Base-by-base conservation (phyloP, 2,113 vertebrate species). In the Toxostoma redivivum region DNA sequence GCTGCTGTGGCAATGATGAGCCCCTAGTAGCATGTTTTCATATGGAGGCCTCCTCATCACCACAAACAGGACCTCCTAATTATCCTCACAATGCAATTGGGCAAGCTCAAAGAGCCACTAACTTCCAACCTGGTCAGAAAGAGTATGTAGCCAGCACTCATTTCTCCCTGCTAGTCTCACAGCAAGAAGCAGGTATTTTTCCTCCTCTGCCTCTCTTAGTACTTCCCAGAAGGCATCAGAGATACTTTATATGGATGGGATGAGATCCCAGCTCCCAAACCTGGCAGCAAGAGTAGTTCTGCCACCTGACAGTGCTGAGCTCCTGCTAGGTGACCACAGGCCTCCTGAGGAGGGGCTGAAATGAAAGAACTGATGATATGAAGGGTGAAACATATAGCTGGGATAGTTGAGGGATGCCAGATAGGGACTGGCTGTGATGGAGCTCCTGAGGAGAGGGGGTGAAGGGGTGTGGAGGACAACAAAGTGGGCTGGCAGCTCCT, bases 61-160 rank as follows among this genome's bases (percentile, higher is more conserved):
- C 38, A 64, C 33, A 78, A 69, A 73, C 10, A 86, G n/a, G 8
- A 69, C 27, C 16, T 56, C 3, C 3, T 31, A 31, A 37, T n/a
- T 38, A 61, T 53, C 30, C 31, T 50, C 0, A 0, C 16, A 54
- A 31, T 47, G 42, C 31, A 70, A 23, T 0, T 61, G 45, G 48
- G 66, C 25, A 54, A 90, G 64, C 31, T 23, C 60, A 74, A 89
- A 78, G 60, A 20, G 15, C n/a, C 64, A 84, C 30, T 6, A n/a
- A 50, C 20, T 35, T 62, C 64, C 60, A 88, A 21, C 27, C 6
- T 25, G 48, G 51, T 31, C 71, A 78, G 61, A 71, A 67, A 72
- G 8, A 42, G 12, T 50, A 21, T 42, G 16, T 10, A 86, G 64
- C 16, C 35, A 83, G 24, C 10, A 67, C 40, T 71, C 4, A 1